Conservation (phyloP, 1,140 invertebrate species). For the Drosophila tristis region DNA sequence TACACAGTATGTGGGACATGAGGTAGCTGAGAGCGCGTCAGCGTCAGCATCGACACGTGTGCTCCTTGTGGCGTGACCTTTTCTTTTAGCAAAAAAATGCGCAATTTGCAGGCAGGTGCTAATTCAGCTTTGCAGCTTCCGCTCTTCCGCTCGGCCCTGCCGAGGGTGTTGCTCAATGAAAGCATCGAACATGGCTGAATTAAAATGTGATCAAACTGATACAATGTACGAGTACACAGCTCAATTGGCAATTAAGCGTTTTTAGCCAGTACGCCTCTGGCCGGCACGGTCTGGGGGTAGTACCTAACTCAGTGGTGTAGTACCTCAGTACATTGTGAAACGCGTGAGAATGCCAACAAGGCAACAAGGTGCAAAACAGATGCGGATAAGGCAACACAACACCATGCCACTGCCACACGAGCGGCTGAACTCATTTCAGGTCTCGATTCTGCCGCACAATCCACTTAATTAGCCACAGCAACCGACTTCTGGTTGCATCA, state of each 20-base stretch:
- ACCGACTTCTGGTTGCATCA: constrained; percentile 19
- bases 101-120: constrained; percentile 55
- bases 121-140: constrained; percentile 40
- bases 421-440: no score
- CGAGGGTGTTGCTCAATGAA: constrained; percentile 17
- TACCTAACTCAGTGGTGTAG: no score
- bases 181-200: constrained; percentile 9
- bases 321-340: constrained; percentile 45
- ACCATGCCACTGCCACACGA: background rate
- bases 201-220: constrained; percentile 25
- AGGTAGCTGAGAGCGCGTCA: constrained; percentile 49
- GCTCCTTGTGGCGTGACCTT: constrained; percentile 15
- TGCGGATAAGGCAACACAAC: constrained; percentile 60
- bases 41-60: no score
- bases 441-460: no score
- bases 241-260: constrained; percentile 65
- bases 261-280: constrained; percentile 13
- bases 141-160: constrained; percentile 25
- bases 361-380: constrained; percentile 34
- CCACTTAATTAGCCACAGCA: constrained; percentile 37
- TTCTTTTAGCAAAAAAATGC: constrained; percentile 27
- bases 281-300: constrained; percentile 1
- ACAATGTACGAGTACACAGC: background rate
- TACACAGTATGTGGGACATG: background rate
- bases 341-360: constrained; percentile 55